Percentiles rank a stretch among this genome's conserved stretches.
These are phyloP conservation scores for Sminthurides aquaticus DNA, from an alignment of 2,888 invertebrate genomes.

Conservation along the genomic window DNA sequence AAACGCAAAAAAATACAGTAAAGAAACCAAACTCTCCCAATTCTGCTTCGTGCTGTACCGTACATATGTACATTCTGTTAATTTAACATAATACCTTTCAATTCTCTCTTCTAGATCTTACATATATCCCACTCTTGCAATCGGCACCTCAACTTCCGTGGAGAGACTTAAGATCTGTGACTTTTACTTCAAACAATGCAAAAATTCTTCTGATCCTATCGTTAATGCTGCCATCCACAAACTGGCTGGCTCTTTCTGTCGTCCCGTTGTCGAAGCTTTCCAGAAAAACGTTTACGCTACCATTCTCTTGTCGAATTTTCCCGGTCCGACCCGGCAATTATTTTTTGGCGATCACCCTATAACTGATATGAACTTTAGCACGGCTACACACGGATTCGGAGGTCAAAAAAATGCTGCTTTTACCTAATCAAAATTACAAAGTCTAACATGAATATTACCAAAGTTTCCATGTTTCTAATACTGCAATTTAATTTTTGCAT, in stretches of 20 bases:
- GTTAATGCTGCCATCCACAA: slow-evolving; percentile 5
- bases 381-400: slow-evolving; percentile 13
- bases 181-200: neutral
- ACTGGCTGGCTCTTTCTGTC: slow-evolving; percentile 7
- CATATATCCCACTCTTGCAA: slow-evolving; percentile 9
- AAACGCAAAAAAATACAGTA: no score
- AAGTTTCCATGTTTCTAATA: no score
- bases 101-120: no score
- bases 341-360: neutral
- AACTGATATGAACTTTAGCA: slow-evolving; percentile 11
- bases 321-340: neutral
- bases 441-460: no score
- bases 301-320: slow-evolving; percentile 9
- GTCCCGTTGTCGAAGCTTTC: neutral
- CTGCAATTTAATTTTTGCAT: no score
- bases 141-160: neutral
- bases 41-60: no score
- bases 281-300: slow-evolving; percentile 18
- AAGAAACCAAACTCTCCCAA: no score
- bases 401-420: slow-evolving; percentile 9
- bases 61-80: no score
- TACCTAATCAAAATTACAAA: no score
- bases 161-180: slow-evolving; percentile 1
- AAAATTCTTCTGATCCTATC: slow-evolving; percentile 9
- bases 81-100: no score